Conservation (phyloP, 2,888 invertebrate genomes). For the Caenorhabditis doughertyi region DNA sequence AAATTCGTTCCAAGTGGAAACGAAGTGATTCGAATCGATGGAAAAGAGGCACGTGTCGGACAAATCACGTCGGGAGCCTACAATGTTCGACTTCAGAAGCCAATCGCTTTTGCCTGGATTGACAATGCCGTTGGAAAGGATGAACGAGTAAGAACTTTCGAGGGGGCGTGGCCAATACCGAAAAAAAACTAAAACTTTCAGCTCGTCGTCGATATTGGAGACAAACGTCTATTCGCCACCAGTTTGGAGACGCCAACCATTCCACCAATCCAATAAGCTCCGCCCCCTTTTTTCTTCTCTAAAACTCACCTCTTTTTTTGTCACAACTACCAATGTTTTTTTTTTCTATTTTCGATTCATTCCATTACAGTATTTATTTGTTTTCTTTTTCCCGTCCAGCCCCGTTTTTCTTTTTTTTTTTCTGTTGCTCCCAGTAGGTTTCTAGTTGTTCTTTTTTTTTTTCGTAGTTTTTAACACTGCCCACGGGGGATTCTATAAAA, state of each 20-base stretch:
- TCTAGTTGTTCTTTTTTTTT: conserved; percentile 12
- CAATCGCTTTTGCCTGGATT: conserved; percentile 84
- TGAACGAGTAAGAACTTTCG: conserved; percentile 55
- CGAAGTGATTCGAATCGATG: conserved; percentile 73
- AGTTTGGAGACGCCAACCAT: conserved; percentile 70
- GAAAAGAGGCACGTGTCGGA: conserved; percentile 83
- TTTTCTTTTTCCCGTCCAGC: not conserved
- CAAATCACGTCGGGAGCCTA: conserved; percentile 84
- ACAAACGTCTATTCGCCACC: conserved; percentile 66
- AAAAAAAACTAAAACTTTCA: conserved; percentile 59
- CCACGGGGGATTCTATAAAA: no score
- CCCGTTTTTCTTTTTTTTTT: not conserved
- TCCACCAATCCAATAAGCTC: conserved; percentile 68
- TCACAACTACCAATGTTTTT: conserved; percentile 5
- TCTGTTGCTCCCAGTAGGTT: conserved; percentile 18
- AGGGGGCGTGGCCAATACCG: no score
- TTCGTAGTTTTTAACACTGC: conserved; percentile 37
- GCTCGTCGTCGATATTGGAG: conserved; percentile 77
- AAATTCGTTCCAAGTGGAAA: conserved; percentile 68
- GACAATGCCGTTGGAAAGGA: conserved; percentile 75
- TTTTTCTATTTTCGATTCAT: conserved; percentile 6
- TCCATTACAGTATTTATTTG: conserved; percentile 31
- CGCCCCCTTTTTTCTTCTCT: not conserved
- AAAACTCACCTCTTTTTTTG: not conserved
- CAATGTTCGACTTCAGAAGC: conserved; percentile 82